Percentiles rank a stretch among this genome's conserved stretches.
Evolutionary conservation across 2,113 vertebrate species (phyloP).

Genomic region (Andinoacara biseriatus): DNA sequence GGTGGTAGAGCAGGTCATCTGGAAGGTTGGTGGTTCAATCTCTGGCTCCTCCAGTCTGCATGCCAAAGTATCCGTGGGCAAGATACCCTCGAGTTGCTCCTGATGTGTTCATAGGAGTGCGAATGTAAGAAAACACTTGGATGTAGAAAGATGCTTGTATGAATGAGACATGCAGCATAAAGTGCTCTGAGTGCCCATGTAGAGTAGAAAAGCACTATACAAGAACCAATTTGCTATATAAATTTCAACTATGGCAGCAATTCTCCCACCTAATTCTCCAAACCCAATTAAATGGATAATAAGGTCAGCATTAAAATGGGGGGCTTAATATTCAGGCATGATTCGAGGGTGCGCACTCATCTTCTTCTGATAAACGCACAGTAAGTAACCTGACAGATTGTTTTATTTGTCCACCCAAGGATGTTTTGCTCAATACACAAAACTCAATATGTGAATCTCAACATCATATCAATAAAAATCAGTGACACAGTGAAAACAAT

Average conservation of each 20-base stretch:
- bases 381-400: not conserved
- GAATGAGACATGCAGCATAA: no score
- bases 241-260: not conserved
- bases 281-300: slow-evolving; percentile 1
- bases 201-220: no score
- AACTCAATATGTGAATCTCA: not conserved
- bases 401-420: not conserved
- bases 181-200: no score
- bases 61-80: no score
- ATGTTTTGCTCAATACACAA: not conserved
- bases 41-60: no score
- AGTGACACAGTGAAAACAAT: not conserved
- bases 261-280: not conserved
- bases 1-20: no score
- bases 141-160: no score
- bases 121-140: no score
- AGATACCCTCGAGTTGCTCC: no score
- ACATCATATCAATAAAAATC: not conserved
- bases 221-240: not conserved
- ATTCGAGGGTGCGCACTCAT: not conserved
- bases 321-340: not conserved
- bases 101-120: no score
- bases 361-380: not conserved
- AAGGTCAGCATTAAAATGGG: not conserved
- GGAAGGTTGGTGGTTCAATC: no score